Percentiles rank a stretch among this genome's conserved stretches.
These are phyloP conservation scores for Steinernema carpocapsae DNA, from an alignment of 2,888 invertebrate genomes.

Conservation along the genomic window DNA sequence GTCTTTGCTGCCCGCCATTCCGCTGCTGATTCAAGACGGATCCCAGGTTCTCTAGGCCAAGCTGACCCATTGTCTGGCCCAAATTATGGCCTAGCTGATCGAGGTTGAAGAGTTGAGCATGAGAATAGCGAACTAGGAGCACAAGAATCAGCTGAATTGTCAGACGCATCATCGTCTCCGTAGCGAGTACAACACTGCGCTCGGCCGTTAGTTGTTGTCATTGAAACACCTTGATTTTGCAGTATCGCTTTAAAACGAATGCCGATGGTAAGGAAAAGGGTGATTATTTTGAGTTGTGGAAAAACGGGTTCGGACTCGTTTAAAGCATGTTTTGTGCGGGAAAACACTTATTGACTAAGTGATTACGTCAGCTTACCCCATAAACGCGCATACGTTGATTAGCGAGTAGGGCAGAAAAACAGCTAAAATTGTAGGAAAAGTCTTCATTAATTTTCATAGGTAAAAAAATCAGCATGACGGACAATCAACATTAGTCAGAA, in stretches of 20 bases:
- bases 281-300: constrained; percentile 5
- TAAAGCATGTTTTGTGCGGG: constrained; percentile 9
- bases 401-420: neutral
- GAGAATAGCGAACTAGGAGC: neutral
- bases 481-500: too few species aligned
- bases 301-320: constrained; percentile 25
- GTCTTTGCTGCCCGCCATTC: neutral
- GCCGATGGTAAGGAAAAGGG: neutral
- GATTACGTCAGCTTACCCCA: constrained; percentile 8
- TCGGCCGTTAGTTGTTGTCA: constrained; percentile 10
- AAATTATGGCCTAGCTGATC: neutral
- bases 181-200: neutral
- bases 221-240: constrained; percentile 18
- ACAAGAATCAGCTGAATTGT: neutral
- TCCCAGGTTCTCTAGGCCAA: neutral
- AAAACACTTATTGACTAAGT: constrained; percentile 15
- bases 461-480: too few species aligned
- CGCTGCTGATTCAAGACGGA: neutral
- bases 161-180: constrained; percentile 13
- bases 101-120: constrained; percentile 30
- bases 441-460: neutral
- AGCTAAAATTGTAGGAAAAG: neutral
- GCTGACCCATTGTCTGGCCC: constrained; percentile 16
- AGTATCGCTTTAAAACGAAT: constrained; percentile 2
- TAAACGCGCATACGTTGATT: neutral